Conservation (phyloP, 2,888 invertebrate genomes). For the Troides oblongomaculatus region DNA sequence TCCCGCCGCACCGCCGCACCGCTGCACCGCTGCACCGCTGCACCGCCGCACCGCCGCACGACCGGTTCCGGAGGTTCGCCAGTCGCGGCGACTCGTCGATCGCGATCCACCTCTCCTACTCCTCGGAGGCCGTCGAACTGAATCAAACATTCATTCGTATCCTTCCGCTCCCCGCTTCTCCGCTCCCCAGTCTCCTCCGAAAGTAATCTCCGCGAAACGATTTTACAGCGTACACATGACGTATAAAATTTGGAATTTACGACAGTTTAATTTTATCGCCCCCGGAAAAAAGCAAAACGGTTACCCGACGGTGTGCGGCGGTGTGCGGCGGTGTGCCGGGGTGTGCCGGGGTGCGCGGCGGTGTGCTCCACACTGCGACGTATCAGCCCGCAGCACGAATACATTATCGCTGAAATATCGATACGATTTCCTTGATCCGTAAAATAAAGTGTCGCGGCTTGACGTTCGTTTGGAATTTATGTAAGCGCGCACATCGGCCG, state of each 20-base stretch:
- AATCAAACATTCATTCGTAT: slow-evolving; percentile 2
- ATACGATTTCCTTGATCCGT: slow-evolving; percentile 77
- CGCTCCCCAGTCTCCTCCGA: not conserved
- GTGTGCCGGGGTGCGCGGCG: too few species aligned
- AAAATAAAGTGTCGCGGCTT: slow-evolving; percentile 71
- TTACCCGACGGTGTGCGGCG: too few species aligned
- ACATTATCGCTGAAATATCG: slow-evolving; percentile 76
- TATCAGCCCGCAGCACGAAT: slow-evolving; percentile 60
- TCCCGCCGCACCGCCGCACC: slow-evolving; percentile 31
- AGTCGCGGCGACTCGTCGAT: slow-evolving; percentile 29
- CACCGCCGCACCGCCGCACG: slow-evolving; percentile 34
- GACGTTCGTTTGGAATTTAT: slow-evolving; percentile 74
- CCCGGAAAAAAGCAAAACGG: slow-evolving; percentile 32
- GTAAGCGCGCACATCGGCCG: slow-evolving; percentile 60
- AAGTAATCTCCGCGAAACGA: slow-evolving; percentile 13
- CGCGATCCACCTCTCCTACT: slow-evolving; percentile 29
- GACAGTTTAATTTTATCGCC: slow-evolving; percentile 40
- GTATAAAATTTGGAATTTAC: slow-evolving; percentile 42
- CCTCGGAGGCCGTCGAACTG: slow-evolving; percentile 6
- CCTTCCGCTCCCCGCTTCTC: not conserved
- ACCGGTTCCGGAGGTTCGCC: slow-evolving; percentile 53
- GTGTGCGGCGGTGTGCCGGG: too few species aligned
- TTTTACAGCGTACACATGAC: slow-evolving; percentile 31
- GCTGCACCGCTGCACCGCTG: too few species aligned
- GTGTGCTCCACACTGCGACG: too few species aligned